phyloP scores from a whole-genome alignment of 2,113 vertebrate genomes.

The Motacilla alba region DNA sequence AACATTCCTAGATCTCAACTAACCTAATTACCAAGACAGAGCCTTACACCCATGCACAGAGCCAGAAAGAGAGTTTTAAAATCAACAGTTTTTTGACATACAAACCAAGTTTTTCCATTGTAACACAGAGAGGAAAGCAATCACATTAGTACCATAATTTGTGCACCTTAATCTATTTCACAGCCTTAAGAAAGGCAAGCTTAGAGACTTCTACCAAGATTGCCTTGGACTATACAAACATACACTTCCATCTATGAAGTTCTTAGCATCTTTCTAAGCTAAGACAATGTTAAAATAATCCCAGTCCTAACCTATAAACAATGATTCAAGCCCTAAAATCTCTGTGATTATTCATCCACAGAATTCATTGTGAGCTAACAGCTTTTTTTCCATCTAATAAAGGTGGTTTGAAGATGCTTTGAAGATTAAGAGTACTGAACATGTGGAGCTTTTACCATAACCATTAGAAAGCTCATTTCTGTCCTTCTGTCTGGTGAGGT shows the following conservation, averaged over 20 bases:
- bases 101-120: not conserved
- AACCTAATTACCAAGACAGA: not conserved
- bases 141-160: not conserved
- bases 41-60: not conserved
- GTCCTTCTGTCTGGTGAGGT: not conserved
- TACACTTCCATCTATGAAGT: not conserved
- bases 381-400: not conserved
- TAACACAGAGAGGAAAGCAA: not conserved
- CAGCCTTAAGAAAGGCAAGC: not conserved
- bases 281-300: not conserved
- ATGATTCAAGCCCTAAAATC: not conserved
- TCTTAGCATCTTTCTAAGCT: not conserved
- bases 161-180: not conserved
- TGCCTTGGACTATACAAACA: not conserved
- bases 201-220: not conserved
- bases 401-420: not conserved
- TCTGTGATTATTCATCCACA: not conserved
- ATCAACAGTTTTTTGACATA: not conserved
- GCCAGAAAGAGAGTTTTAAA: not conserved
- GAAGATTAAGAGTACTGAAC: not conserved
- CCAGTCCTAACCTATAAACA: not conserved
- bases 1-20: not conserved
- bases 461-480: not conserved
- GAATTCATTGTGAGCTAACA: not conserved
- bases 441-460: not conserved